Base-by-base conservation (phyloP, 2,888 invertebrate species). In the Crepidodera aurea region DNA sequence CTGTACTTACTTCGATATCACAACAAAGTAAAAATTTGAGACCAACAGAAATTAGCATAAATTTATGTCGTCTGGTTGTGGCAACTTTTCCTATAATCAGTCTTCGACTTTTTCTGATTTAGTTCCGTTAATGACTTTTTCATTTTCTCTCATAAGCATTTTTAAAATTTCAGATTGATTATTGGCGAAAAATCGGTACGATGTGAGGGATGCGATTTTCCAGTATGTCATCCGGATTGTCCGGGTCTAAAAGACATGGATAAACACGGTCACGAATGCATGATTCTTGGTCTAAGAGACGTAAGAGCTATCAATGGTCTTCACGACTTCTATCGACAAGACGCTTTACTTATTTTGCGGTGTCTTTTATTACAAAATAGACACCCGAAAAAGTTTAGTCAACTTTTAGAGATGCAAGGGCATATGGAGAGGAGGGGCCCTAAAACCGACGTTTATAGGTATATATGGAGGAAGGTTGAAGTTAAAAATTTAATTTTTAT, bases 191-290 rank as follows among this genome's bases (percentile, higher is more conserved):
- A 63, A 18, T 65, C 60, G 10, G 58, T 51, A 3, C 37, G 73
- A 12, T 94, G 93, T 75, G 82, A 85, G 0, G 82, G 81, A 27
- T 94, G 94, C 77, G 82, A 84, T 3, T 93, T 92, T 92, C 92
- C 93, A 0, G 82, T 91, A 40, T 94, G 93, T 75, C 78, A 83
- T 25, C 70, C 80, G 18, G 83, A 85, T 39, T 93, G 93, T 77
- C 86, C 85, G 73, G 79, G 83, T 37, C 81, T 85, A 25, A 73
- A 82, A 0, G 82, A 84, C 48, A 92, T 92, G 76, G 58, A 54
- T n/a, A 18, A 44, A 6, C 83, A 82, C 32, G 78, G 84, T 48
- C 84, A 82, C 55, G 93, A 93, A 79, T 93, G 93, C 72, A 76
- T 78, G 51, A 82, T 91, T 16, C 88, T 91, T 73, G 82, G 1